Conservation (phyloP, 2,113 vertebrate species). For the Hydrolagus affinis region DNA sequence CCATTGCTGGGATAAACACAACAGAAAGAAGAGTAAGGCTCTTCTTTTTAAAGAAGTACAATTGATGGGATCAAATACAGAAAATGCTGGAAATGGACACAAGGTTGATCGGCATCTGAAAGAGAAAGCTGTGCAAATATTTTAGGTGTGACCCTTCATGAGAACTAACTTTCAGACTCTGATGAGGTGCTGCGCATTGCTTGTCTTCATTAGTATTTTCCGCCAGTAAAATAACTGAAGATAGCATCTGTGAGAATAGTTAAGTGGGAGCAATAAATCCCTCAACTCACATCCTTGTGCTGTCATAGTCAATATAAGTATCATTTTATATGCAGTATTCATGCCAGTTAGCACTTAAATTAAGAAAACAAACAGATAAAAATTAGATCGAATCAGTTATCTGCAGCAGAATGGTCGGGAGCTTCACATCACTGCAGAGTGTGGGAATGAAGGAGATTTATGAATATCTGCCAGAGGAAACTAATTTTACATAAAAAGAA, state of each 20-base stretch:
- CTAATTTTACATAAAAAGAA: not conserved
- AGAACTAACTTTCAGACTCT: too few relatives aligned
- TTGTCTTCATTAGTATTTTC: not conserved
- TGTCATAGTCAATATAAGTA: too few relatives aligned
- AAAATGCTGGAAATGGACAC: too few relatives aligned
- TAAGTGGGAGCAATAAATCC: not conserved
- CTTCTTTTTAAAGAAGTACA: too few relatives aligned
- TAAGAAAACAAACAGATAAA: not conserved
- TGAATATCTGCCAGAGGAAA: not conserved
- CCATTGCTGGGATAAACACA: too few relatives aligned
- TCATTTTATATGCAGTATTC: not conserved
- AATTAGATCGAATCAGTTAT: not conserved
- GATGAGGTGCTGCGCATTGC: too few relatives aligned
- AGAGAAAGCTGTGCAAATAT: too few relatives aligned
- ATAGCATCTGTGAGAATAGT: not conserved
- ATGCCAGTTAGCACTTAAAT: not conserved
- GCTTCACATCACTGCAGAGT: not conserved
- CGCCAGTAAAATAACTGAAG: not conserved
- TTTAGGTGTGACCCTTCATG: too few relatives aligned
- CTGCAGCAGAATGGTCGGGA: not conserved
- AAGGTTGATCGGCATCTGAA: too few relatives aligned
- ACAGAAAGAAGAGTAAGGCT: too few relatives aligned
- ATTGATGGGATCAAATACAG: too few relatives aligned
- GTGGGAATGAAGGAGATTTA: not conserved
- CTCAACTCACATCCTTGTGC: not conserved